Evolutionary conservation across 1,140 invertebrate species (phyloP), one percentile per base, ranked within the genome.

Genomic region (Harpegnathos saltator): DNA sequence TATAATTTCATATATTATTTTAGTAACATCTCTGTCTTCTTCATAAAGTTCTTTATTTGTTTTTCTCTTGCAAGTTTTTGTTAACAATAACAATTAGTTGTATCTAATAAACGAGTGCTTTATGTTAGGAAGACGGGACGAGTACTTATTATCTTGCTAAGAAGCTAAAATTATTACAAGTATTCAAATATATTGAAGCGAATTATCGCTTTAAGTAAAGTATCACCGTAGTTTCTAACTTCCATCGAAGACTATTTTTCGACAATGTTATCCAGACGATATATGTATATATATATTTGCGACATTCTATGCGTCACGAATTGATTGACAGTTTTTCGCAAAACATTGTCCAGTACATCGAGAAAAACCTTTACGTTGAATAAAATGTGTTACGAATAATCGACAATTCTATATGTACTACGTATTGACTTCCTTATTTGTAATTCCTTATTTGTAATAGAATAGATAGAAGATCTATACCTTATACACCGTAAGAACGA

Each of bases 61-160:
- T 68, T 78, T 29, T 66, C 61, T 68, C 44, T 48, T 29, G 69
- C 63, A 78, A 19, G 15, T 78, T 44, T 69, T 58, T 17, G 17
- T 69, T 58, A 80, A 69, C 52, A 78, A 69, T 66, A 52, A 82
- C 52, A 71, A 29, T 68, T 58, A 19, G 58, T 19, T 69, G 58
- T 2, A 80, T 4, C 52, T 69, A 44, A 48, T 80, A 22, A 80
- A 48, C 7, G 24, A 22, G 65, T 71, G 75, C 63, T 78, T 19
- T 24, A 29, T 62, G 50, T 87, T 86, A 69, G 85, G 80, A 87
- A 86, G 82, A 87, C 65, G 71, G 63, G 38, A 77, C 44, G 68
- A 33, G 48, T 83, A 68, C 82, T 86, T 83, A 83, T 86, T 83
- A 86, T 22, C 61, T 85, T 56, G 38, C 44, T 65, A 83, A 24